Percentiles rank a stretch among this genome's conserved stretches.
phyloP scores from a whole-genome alignment of 1,140 invertebrate species.

The Papilio glaucus region DNA sequence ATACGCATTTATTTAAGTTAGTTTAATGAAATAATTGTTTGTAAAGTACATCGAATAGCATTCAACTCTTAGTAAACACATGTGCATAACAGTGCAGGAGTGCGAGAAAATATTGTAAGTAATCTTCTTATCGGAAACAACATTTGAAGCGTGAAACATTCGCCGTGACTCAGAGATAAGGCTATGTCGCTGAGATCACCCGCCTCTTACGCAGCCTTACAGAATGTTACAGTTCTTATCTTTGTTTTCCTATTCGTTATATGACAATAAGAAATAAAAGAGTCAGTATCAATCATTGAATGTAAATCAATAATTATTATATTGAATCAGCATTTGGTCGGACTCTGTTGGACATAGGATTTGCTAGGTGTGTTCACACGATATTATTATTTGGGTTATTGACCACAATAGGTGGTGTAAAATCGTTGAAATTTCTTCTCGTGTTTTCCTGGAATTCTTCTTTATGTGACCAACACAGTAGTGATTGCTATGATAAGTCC shows the following conservation, averaged over 20 bases:
- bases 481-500: no score
- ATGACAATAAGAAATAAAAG: background rate
- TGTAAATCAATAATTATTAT: no score
- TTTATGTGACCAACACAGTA: no score
- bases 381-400: no score
- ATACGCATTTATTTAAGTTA: no score
- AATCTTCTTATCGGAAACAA: slow-evolving; percentile 34
- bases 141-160: slow-evolving; percentile 46
- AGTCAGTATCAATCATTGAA: no score
- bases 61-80: background rate
- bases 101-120: slow-evolving; percentile 30
- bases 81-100: slow-evolving; percentile 7
- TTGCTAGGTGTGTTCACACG: no score
- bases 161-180: slow-evolving; percentile 66
- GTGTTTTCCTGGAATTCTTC: no score
- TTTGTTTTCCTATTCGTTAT: background rate
- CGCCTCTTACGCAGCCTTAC: slow-evolving; percentile 22
- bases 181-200: slow-evolving; percentile 70
- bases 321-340: no score
- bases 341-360: no score
- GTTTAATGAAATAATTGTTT: background rate
- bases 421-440: no score
- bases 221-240: background rate
- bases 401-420: no score
- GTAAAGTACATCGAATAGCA: background rate